Base-by-base conservation (phyloP, 1,140 invertebrate genomes). In the Varroa destructor region DNA sequence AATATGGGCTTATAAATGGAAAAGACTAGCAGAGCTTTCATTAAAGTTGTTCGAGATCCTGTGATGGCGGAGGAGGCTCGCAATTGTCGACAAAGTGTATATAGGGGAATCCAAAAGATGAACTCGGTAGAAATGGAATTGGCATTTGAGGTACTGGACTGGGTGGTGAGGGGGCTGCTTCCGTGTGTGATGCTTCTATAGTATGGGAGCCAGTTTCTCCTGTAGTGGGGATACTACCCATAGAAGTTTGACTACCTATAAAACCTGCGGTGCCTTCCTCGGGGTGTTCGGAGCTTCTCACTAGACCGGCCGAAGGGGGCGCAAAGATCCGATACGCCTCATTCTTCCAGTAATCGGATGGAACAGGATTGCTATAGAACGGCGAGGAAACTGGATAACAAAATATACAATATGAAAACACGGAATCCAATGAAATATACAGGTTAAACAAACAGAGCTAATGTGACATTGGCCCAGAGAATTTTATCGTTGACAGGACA, bases 11-110 rank as follows among this genome's bases (percentile, higher is more conserved):
- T 51, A 3, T 51, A 5, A 5, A 67, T 67, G 2, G 61, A 3
- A 14, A 67, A 67, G 40, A 40, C 40, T 67, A 67, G 46, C 12
- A 43, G 1, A 37, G 12, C 40, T 58, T 12, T 12, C 46, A 14
- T 46, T 67, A 67, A 14, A 67, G 37, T 37, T 67, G 40, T 40
- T 67, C 61, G 37, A 67, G 1, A 40, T 67, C 61, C 46, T 67
- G 61, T 4, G 61, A 43, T 12, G 61, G 61, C 8, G 61, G 61
- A 67, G 61, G 61, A 12, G 37, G 61, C 10, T 67, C 61, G 12
- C 61, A 67, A 37, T 67, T 43, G 12, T 67, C 61, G 37, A 67
- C 61, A 67, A 67, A 67, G 40, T 67, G 61, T 14, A 67, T 67
- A 46, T 67, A 67, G 1, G 61, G 61, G 8, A 67, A 67, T 40